Conservation (phyloP, 2,113 vertebrate species). For the Toxotes jaculatrix region DNA sequence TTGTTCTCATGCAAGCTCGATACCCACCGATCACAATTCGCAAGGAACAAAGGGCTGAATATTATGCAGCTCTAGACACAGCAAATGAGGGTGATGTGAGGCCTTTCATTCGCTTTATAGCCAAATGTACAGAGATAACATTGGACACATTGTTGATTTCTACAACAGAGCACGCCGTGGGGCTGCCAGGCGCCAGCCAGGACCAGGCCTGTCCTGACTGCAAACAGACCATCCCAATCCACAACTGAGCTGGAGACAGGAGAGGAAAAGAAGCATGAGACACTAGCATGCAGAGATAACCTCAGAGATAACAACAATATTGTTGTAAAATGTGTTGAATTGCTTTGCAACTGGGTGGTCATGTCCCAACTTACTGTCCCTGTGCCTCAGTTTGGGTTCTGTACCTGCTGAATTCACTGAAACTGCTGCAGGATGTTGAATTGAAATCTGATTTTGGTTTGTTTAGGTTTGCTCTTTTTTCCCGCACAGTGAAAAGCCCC, state of each 20-base stretch:
- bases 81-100: slow-evolving; percentile 96
- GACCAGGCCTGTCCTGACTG: slow-evolving; percentile 78
- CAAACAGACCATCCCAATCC: slow-evolving; percentile 89
- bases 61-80: slow-evolving; percentile 90
- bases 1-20: slow-evolving; percentile 95
- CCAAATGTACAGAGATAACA: slow-evolving; percentile 94
- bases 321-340: background rate
- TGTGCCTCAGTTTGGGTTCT: background rate
- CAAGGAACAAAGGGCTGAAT: slow-evolving; percentile 95
- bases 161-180: slow-evolving; percentile 91
- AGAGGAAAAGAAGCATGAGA: background rate
- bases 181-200: slow-evolving; percentile 87
- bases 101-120: slow-evolving; percentile 97
- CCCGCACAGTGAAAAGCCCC: background rate
- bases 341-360: background rate
- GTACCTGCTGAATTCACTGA: background rate
- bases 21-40: slow-evolving; percentile 96
- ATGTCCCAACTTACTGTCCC: background rate
- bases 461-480: slow-evolving; percentile 6
- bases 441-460: background rate
- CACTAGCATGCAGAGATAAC: background rate
- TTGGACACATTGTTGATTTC: slow-evolving; percentile 95
- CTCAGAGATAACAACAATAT: background rate
- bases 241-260: slow-evolving; percentile 75
- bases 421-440: slow-evolving; percentile 13